Evolutionary conservation across 2,888 invertebrate species (phyloP), one percentile per base, ranked within the genome.

Genomic region (Leistus spinibarbis): DNA sequence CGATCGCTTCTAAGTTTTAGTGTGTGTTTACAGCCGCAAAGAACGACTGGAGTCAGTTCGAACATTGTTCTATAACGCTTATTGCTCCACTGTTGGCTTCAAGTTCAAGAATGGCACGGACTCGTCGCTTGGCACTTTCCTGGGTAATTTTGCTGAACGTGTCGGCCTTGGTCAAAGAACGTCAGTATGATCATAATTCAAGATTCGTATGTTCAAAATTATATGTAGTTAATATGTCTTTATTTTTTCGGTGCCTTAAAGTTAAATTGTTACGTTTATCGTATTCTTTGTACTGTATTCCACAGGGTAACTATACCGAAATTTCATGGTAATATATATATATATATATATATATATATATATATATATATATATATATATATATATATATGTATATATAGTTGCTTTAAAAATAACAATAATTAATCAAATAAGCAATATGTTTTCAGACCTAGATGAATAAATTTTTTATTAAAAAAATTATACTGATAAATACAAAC

Each of bases 81-180:
- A 91, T 80, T 87, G 87, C 79, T 85, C 87, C 70, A 86, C 88
- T 7, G 86, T 89, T 76, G 89, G 88, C 57, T 85, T 88, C 77
- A 87, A 86, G 79, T 86, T 87, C 82, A 88, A 88, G 79, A 86
- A 86, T 79, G 86, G 86, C 70, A 84, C 86, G 22, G 88, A 88
- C 69, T 83, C 86, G 23, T 85, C 87, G 56, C 80, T 90, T 19
- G 86, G 88, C 23, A 86, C 87, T 74, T 80, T 90, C 20, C 81
- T 90, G 54, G 89, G 88, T 70, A 89, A 88, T 77, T 86, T 90
- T 79, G 89, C 89, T 13, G 89, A 89, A 79, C 90, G 88, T 85
- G 88, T 90, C 75, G 90, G 89, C 20, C 77, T 81, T n/a, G 72
- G 72, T 24, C 62, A 72, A 19, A 72, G 72, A 65, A 56, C 76